phyloP scores from a whole-genome alignment of 2,797 vertebrate genomes.

The Neosilurus mollespiculum region DNA sequence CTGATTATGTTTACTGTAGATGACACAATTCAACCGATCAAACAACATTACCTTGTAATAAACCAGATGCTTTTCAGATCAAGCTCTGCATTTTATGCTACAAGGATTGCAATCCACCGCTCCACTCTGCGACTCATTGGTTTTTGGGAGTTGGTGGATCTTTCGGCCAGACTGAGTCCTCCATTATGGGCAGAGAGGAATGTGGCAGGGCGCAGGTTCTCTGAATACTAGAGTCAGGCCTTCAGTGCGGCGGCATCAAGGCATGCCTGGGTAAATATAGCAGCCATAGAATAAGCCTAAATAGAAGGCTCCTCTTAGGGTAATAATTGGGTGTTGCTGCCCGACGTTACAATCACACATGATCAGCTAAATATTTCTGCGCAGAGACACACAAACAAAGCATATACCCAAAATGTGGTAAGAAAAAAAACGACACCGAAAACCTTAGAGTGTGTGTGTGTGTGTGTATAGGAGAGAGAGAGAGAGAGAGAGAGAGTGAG shows the following conservation, averaged over 20 bases:
- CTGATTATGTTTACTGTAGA: constrained; percentile 32
- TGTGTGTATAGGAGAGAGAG: constrained; percentile 31
- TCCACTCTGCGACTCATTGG: constrained; percentile 46
- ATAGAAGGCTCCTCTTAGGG: constrained; percentile 81
- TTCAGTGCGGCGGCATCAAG: constrained; percentile 63
- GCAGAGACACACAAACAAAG: constrained; percentile 79
- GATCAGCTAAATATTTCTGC: constrained; percentile 76
- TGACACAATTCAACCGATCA: constrained; percentile 33
- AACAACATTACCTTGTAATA: constrained; percentile 45
- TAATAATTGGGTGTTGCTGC: constrained; percentile 86
- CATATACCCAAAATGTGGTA: constrained; percentile 68
- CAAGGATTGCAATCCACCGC: constrained; percentile 9
- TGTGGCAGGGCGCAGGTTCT: constrained; percentile 62
- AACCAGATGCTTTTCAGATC: constrained; percentile 42
- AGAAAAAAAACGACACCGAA: constrained; percentile 61
- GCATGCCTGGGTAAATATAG: constrained; percentile 87
- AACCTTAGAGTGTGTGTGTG: constrained; percentile 47
- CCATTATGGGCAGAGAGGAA: constrained; percentile 73
- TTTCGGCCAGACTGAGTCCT: constrained; percentile 63
- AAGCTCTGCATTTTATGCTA: not conserved
- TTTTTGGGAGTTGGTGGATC: constrained; percentile 64
- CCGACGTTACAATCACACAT: constrained; percentile 84
- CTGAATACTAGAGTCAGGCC: constrained; percentile 63
- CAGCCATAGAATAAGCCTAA: constrained; percentile 81
- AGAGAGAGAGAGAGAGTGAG: not conserved